Base-by-base conservation (phyloP, 2,888 invertebrate species). In the Sarcophaga caerulescens region DNA sequence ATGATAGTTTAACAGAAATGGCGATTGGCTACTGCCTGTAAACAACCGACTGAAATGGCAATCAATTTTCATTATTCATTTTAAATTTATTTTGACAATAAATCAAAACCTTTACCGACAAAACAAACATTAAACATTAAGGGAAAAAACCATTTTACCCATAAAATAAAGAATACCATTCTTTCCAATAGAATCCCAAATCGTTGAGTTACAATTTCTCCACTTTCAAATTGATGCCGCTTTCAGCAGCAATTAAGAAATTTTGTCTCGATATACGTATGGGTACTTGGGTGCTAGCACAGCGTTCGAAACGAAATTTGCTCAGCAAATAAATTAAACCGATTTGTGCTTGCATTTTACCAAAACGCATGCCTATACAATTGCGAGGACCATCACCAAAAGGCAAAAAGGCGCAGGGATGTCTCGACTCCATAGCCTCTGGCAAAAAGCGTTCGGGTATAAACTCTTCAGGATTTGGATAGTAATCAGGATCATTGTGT, bases 371-470 rank as follows among this genome's bases (percentile, higher is more conserved):
- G 0, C 92, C 93, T 63, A 92, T 90, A 79, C 92, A 92, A 77
- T 89, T 92, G 1, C 92, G 88, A 0, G 91, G 92, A 19, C 92
- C 92, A 73, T 92, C 91, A 0, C 92, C 92, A 65, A 93, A 92
- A 2, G 92, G 90, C 25, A 90, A 17, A 44, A 57, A 81, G 2
- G 17, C 93, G 35, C 74, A 88, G 0, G 91, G 89, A 84, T 94
- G 94, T 65, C 95, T 91, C 62, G 93, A 93, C 2, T 93, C 92
- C 65, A 94, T 94, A 47, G 94, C 94, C 87, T 95, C 94, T 1
- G 93, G 91, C 0, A 93, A 90, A 89, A 95, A 96, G 88, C 95
- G 93, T 17, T 95, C 95, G 0, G 95, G 96, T 74, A 95, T 93
- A 77, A 95, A 96, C 25, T 92, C 93, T 1, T 95, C 93, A 0